Conservation (phyloP, 1,140 invertebrate species). For the Drosophila eugracilis region DNA sequence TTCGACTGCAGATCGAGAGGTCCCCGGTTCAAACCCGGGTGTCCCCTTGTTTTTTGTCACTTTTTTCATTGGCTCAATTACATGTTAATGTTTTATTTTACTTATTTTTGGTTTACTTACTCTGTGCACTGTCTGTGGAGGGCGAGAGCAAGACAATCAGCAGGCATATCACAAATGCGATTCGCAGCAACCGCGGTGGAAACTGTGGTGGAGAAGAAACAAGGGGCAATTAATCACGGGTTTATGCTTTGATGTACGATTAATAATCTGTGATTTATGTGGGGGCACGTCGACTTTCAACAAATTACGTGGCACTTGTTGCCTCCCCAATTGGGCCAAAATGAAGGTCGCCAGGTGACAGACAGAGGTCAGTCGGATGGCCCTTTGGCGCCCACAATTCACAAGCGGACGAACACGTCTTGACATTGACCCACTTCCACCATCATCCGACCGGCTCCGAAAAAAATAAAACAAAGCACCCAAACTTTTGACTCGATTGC, state of each 20-base stretch:
- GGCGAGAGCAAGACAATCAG: conserved; percentile 86
- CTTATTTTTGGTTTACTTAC: conserved; percentile 84
- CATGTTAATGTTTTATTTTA: neutral
- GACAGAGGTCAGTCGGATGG: conserved; percentile 29
- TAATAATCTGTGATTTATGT: conserved; percentile 65
- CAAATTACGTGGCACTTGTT: conserved; percentile 75
- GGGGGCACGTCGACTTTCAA: conserved; percentile 64
- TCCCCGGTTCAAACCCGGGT: conserved; percentile 90
- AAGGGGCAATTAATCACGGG: conserved; percentile 51
- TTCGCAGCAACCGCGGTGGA: conserved; percentile 86
- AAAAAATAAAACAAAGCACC: conserved; percentile 21
- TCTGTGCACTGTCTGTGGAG: conserved; percentile 86
- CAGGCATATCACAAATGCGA: conserved; percentile 85
- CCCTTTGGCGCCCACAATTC: conserved; percentile 44
- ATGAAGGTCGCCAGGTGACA: conserved; percentile 29
- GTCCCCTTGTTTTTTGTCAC: conserved; percentile 59
- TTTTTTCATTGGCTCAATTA: neutral
- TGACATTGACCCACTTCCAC: conserved; percentile 77
- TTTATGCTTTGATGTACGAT: conserved; percentile 53
- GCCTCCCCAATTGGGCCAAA: conserved; percentile 28
- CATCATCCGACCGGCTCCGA: conserved; percentile 32
- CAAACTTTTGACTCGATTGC: conserved; percentile 46
- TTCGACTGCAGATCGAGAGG: conserved; percentile 97
- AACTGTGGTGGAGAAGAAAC: conserved; percentile 84
- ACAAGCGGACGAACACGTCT: conserved; percentile 30